Evolutionary conservation across 1,140 invertebrate genomes (phyloP).

Genomic region (Ctenoplectra terminalis): DNA sequence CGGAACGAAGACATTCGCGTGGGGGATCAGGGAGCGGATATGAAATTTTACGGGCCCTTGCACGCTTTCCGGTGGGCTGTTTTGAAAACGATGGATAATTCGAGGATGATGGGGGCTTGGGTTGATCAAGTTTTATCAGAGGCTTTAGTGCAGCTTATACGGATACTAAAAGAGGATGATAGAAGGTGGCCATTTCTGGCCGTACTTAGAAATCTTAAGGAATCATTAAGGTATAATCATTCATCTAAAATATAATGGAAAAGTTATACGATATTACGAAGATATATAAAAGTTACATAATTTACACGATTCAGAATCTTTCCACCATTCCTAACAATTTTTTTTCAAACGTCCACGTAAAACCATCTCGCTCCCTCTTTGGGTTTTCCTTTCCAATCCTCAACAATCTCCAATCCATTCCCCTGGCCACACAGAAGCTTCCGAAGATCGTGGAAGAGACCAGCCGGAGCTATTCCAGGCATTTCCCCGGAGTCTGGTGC

Average conservation of each 20-base stretch:
- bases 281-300: no score
- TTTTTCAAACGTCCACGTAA: no score
- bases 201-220: no score
- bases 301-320: no score
- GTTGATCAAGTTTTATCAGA: not conserved
- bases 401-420: not conserved
- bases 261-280: no score
- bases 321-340: no score
- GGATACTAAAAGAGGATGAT: no score
- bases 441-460: not conserved
- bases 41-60: conserved; percentile 20
- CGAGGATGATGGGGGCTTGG: not conserved
- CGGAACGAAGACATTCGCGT: conserved; percentile 13
- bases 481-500: not conserved
- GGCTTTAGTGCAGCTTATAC: not conserved
- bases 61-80: not conserved
- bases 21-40: not conserved
- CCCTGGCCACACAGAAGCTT: not conserved
- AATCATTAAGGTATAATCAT: no score
- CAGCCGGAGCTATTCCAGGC: not conserved
- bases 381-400: not conserved
- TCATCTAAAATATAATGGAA: no score
- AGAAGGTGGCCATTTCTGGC: no score
- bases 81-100: conserved; percentile 4
- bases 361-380: not conserved